Percentiles rank a stretch among this genome's conserved stretches.
Conservation (phyloP, 2,888 invertebrate genomes). For the Agrotis clavis region DNA sequence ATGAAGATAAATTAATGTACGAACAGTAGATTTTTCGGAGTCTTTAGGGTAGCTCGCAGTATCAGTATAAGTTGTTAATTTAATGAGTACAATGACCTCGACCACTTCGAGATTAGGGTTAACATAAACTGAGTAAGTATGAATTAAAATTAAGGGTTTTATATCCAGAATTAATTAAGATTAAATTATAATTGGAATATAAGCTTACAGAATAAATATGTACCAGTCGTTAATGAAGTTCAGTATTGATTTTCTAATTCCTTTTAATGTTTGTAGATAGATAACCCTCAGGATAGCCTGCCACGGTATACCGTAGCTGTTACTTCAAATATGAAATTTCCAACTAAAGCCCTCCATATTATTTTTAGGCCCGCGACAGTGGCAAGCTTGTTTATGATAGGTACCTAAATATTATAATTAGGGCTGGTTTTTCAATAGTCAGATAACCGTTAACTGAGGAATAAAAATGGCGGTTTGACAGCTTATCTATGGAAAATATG, state of each 20-base stretch:
- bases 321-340: not conserved
- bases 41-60: not conserved
- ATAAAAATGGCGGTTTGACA: too few species aligned
- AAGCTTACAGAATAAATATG: not conserved
- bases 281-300: not conserved
- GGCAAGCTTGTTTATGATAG: too few species aligned
- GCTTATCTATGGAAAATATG: too few species aligned
- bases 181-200: not conserved
- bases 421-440: too few species aligned
- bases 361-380: too few species aligned
- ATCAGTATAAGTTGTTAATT: not conserved
- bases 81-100: not conserved
- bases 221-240: not conserved
- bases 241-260: not conserved
- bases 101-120: not conserved
- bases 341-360: too few species aligned
- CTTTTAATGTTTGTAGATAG: not conserved
- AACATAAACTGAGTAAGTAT: not conserved
- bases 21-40: too few species aligned
- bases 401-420: too few species aligned
- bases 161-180: not conserved
- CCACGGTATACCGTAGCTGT: not conserved
- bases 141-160: not conserved
- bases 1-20: too few species aligned
- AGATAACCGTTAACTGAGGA: too few species aligned